phyloP scores from a whole-genome alignment of 64 coral and sea anemone genomes.

The Stichodactyla helianthus region DNA sequence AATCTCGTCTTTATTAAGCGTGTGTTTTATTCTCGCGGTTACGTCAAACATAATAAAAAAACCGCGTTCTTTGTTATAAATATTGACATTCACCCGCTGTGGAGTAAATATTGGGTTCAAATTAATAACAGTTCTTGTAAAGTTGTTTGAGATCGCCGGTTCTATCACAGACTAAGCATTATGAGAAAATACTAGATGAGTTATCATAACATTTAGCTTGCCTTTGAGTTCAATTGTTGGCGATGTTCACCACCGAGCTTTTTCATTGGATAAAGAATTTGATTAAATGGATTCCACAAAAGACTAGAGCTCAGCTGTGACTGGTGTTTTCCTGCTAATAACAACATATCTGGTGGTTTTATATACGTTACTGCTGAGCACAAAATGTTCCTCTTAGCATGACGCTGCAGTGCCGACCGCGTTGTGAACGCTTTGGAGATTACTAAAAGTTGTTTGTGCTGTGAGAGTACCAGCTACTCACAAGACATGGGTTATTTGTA shows the following conservation, averaged over 20 bases:
- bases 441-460: background rate
- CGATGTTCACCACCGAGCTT: background rate
- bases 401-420: background rate
- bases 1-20: slow-evolving; percentile 9
- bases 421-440: background rate
- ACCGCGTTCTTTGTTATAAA: slow-evolving; percentile 16
- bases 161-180: background rate
- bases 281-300: background rate
- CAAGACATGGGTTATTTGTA: background rate
- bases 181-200: background rate
- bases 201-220: slow-evolving; percentile 1
- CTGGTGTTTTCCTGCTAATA: background rate
- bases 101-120: slow-evolving; percentile 17
- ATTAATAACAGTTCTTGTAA: slow-evolving; percentile 7
- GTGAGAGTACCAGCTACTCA: background rate
- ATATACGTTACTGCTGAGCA: slow-evolving; percentile 2
- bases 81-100: slow-evolving; percentile 24
- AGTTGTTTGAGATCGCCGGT: slow-evolving; percentile 8
- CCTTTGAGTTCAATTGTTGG: background rate
- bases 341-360: background rate
- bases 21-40: background rate
- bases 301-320: background rate
- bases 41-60: slow-evolving; percentile 2
- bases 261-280: background rate
- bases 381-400: slow-evolving; percentile 15